Base-by-base conservation (phyloP, 2,888 invertebrate genomes). In the Maniola hyperantus region DNA sequence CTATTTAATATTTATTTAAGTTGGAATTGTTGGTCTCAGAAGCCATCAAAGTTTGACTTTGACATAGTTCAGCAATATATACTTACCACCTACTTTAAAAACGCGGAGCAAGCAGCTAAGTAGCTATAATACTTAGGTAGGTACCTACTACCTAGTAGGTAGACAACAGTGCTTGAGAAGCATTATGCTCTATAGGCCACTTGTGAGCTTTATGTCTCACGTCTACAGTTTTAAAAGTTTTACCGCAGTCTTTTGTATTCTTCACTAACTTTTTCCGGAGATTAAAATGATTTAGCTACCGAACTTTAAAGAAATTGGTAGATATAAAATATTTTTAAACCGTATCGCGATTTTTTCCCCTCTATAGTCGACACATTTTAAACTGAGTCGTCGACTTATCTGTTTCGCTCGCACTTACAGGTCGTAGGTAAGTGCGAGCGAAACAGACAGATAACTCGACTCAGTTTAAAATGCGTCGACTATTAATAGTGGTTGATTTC, bases 191-290 rank as follows among this genome's bases (percentile, higher is more conserved):
- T 39, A 39, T 5, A 20, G 54, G 20, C 20, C 57, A 26, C 57
- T 57, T 20, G 57, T 57, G 42, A 26, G 57, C 57, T 57, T 57
- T 57, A 10, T 42, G 13, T 57, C 42, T 57, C 57, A 57, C 57
- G 57, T 57, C 50, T 4, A 39, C 57, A 57, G 39, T 20, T 42
- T 51, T 42, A 55, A 57, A 57, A 57, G 13, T 39, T 57, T 57
- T 57, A 39, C 57, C 57, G 42, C 57, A 57, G 42, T 42, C 57
- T 57, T 33, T 33, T 54, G 15, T 36, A 36, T 54, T 20, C 20
- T 57, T 6, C 20, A 42, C 57, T 57, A 55, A 57, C 48, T 26
- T 18, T 58, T 65, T 44, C 39, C 13, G 6, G 50, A 13, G 26
- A 51, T 51, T 51, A 26, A 13, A 42, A 57, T 57, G 42, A 57